Conservation (phyloP, 2,797 vertebrate species). For the Cynodonichthys magdalenae region DNA sequence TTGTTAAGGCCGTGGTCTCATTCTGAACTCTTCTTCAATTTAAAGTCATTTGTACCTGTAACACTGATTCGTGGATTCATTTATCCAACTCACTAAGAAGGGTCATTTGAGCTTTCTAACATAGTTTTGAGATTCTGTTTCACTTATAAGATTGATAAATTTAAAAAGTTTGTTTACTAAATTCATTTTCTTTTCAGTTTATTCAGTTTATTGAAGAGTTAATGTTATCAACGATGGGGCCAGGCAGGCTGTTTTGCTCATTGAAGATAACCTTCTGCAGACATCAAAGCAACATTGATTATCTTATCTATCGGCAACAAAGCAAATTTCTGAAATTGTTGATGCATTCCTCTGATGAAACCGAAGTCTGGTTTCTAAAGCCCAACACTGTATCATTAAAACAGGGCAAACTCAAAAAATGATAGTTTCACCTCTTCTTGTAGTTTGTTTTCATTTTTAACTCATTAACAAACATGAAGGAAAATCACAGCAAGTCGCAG, state of each 20-base stretch:
- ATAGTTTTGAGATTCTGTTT: neutral
- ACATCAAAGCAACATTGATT: neutral
- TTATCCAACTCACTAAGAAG: conserved; percentile 1
- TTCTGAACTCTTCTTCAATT: conserved; percentile 42
- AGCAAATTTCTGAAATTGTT: conserved; percentile 2
- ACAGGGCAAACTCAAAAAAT: too few relatives aligned
- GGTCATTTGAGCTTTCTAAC: neutral
- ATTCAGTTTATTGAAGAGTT: neutral
- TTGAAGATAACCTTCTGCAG: neutral
- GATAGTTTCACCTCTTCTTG: too few relatives aligned
- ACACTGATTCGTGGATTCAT: conserved; percentile 16
- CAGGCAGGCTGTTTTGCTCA: neutral
- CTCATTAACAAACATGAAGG: too few relatives aligned
- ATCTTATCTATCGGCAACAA: neutral
- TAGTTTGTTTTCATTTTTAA: too few relatives aligned
- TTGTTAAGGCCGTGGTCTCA: conserved; percentile 62
- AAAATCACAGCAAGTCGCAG: too few relatives aligned
- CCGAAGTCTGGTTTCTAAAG: neutral
- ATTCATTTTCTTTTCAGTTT: neutral
- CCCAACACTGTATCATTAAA: too few relatives aligned
- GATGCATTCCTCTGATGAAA: neutral
- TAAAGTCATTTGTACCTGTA: conserved; percentile 9
- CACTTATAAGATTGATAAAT: too few relatives aligned
- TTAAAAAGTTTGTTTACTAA: neutral
- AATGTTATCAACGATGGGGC: neutral